Evolutionary conservation across 2,797 vertebrate species (phyloP).

Genomic region (Scolopax rusticola): DNA sequence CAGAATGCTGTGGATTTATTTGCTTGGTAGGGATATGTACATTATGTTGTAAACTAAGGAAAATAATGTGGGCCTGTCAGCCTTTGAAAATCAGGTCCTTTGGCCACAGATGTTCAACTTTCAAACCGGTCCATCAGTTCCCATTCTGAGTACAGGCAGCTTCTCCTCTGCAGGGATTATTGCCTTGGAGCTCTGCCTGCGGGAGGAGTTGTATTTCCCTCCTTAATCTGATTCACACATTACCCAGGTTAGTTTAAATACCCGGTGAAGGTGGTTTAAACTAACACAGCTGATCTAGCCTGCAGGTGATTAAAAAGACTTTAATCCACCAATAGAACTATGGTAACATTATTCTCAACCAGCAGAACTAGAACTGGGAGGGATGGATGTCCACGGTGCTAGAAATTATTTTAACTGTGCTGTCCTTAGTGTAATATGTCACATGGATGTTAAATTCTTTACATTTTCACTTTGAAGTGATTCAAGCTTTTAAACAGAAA

Average conservation of each 20-base stretch:
- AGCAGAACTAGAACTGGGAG: background rate
- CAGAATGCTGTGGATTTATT: background rate
- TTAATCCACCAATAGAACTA: background rate
- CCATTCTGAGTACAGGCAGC: background rate
- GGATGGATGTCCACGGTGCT: background rate
- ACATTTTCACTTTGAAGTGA: background rate
- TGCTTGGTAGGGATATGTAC: rapidly evolving
- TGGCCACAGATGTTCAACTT: background rate
- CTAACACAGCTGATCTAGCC: background rate
- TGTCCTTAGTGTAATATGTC: background rate
- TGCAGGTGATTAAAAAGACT: background rate
- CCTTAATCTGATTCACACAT: background rate
- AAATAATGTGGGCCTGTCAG: rapidly evolving
- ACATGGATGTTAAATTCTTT: background rate
- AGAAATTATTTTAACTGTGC: background rate
- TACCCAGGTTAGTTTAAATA: background rate
- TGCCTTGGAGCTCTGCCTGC: background rate
- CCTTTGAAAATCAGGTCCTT: background rate
- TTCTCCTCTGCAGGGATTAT: background rate
- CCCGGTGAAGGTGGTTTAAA: background rate
- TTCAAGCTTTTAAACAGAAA: background rate
- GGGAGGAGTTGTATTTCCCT: background rate
- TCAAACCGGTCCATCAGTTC: background rate
- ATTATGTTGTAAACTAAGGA: background rate
- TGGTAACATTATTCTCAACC: background rate